These are phyloP conservation scores for Drosophila ercepeae DNA, from an alignment of 1,140 invertebrate species.

Conservation along the genomic window DNA sequence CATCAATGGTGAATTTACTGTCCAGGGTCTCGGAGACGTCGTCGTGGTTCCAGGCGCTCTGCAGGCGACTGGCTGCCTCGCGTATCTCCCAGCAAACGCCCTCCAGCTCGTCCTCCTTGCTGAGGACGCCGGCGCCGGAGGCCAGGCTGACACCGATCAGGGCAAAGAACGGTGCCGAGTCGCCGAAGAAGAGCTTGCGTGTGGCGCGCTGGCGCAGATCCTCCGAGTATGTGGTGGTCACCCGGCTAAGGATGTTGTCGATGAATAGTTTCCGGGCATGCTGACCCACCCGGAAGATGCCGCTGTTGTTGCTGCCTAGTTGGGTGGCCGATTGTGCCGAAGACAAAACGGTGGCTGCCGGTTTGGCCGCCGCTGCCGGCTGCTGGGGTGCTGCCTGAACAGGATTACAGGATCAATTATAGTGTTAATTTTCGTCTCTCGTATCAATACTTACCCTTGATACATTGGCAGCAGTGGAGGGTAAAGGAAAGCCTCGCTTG, in stretches of 20 bases:
- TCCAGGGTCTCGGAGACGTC: constrained; percentile 82
- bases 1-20: constrained; percentile 84
- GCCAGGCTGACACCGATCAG: constrained; percentile 90
- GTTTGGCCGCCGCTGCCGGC: constrained; percentile 13
- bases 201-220: constrained; percentile 87
- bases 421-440: too few relatives aligned
- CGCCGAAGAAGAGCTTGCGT: constrained; percentile 87
- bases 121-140: constrained; percentile 89
- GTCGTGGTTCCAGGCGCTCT: constrained; percentile 86
- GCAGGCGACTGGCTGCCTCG: constrained; percentile 87
- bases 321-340: constrained; percentile 14
- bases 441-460: constrained; percentile 49
- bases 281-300: constrained; percentile 85
- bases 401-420: neutral
- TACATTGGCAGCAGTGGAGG: constrained; percentile 61
- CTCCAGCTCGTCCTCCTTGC: constrained; percentile 91
- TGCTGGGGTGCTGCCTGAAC: constrained; percentile 38
- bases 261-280: constrained; percentile 88
- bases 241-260: constrained; percentile 88
- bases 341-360: constrained; percentile 17
- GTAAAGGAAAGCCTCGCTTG: constrained; percentile 66
- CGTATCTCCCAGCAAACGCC: constrained; percentile 91
- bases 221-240: constrained; percentile 87
- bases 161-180: constrained; percentile 90
- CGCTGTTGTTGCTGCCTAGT: constrained; percentile 60